Evolutionary conservation across 1,140 invertebrate species (phyloP).

Genomic region (Hycleus phaleratus): DNA sequence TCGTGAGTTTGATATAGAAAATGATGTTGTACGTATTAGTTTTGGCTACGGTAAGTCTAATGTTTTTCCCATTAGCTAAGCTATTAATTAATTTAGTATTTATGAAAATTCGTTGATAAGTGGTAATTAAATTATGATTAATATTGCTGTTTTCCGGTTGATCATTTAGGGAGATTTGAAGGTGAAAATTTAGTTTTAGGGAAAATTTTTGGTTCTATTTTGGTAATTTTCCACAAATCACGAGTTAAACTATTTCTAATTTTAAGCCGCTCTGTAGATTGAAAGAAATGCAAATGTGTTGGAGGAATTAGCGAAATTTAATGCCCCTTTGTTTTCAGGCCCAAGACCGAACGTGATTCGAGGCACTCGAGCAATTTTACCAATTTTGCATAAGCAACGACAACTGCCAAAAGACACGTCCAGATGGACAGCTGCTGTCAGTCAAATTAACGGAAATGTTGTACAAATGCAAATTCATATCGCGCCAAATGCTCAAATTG

Average conservation of each 20-base stretch:
- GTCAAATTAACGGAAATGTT: slow-evolving; percentile 51
- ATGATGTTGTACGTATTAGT: slow-evolving; percentile 43
- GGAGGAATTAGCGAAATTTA: neutral
- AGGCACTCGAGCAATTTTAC: slow-evolving; percentile 54
- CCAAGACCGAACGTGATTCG: slow-evolving; percentile 56
- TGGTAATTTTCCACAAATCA: no score
- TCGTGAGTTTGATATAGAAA: slow-evolving; percentile 39
- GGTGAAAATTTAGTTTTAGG: neutral
- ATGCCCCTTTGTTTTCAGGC: slow-evolving; percentile 39
- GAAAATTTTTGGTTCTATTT: no score
- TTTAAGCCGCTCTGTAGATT: no score
- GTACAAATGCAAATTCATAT: slow-evolving; percentile 55
- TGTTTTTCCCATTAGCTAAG: no score
- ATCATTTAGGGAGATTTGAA: neutral
- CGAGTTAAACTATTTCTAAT: no score
- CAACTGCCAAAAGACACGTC: slow-evolving; percentile 47
- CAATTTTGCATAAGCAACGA: slow-evolving; percentile 44
- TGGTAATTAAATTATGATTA: slow-evolving; percentile 1
- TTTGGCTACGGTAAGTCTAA: slow-evolving; percentile 45
- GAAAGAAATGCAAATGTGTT: no score
- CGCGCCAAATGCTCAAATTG: slow-evolving; percentile 54
- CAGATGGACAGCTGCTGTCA: slow-evolving; percentile 53
- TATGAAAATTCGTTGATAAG: neutral
- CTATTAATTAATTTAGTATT: no score
- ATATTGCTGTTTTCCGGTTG: neutral